These are phyloP conservation scores for Sminthurinus aureus DNA, from an alignment of 2,888 invertebrate genomes.

Conservation along the genomic window DNA sequence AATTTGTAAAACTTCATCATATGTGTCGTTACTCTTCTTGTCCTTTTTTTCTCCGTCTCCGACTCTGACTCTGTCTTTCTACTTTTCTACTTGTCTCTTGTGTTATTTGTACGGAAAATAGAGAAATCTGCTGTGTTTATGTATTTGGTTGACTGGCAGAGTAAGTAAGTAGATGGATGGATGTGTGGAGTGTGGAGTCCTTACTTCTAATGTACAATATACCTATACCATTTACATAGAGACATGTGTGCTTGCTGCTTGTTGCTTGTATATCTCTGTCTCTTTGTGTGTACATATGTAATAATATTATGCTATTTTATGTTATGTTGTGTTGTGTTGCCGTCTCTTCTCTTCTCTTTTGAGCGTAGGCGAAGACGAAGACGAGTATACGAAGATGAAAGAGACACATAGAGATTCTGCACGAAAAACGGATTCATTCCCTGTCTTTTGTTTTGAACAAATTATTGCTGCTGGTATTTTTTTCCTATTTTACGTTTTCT, in stretches of 20 bases:
- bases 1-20: background rate
- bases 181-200: background rate
- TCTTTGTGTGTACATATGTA: background rate
- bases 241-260: no score
- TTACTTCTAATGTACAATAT: background rate
- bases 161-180: background rate
- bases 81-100: background rate
- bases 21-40: background rate
- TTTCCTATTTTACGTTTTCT: background rate
- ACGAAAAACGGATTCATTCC: conserved; percentile 31
- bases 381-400: background rate
- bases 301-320: background rate
- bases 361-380: conserved; percentile 2
- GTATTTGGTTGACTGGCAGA: background rate
- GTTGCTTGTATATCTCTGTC: background rate
- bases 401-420: conserved; percentile 14
- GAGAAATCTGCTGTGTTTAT: background rate
- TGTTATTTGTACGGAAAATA: background rate
- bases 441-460: conserved; percentile 27
- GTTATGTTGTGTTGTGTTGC: no score
- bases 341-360: no score
- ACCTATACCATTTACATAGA: no score
- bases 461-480: conserved; percentile 22
- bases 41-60: background rate
- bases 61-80: no score